A percentile compares a stretch with the other conserved stretches of the same genome.
These are phyloP conservation scores for Muraenolepis orangiensis DNA, from an alignment of 2,797 vertebrate species.

Conservation along the genomic window DNA sequence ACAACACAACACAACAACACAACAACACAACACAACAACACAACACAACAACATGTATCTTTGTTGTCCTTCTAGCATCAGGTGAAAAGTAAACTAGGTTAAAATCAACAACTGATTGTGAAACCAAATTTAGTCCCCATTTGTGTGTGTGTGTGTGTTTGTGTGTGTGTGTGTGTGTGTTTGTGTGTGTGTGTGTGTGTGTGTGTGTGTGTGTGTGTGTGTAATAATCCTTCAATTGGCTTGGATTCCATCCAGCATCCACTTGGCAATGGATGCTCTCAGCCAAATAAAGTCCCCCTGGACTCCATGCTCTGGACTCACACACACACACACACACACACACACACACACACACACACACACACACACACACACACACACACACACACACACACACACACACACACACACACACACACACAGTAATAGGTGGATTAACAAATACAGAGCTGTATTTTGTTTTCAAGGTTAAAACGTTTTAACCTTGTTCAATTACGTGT, in stretches of 20 bases:
- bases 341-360: too few species aligned
- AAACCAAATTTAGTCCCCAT: not conserved
- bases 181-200: not conserved
- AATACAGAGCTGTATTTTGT: not conserved
- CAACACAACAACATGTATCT: too few species aligned
- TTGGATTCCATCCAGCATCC: not conserved
- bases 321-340: too few species aligned
- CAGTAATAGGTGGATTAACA: not conserved
- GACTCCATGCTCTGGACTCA: not conserved
- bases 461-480: too few species aligned
- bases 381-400: too few species aligned
- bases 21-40: too few species aligned
- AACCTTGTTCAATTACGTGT: not conserved
- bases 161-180: not conserved
- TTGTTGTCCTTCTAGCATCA: not conserved
- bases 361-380: too few species aligned
- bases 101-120: not conserved
- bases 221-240: not conserved
- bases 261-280: not conserved
- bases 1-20: too few species aligned
- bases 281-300: not conserved
- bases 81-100: not conserved
- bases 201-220: not conserved
- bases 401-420: not conserved
- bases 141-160: not conserved